Evolutionary conservation across 1,140 invertebrate genomes (phyloP).

Genomic region (Scylla paramamosain): DNA sequence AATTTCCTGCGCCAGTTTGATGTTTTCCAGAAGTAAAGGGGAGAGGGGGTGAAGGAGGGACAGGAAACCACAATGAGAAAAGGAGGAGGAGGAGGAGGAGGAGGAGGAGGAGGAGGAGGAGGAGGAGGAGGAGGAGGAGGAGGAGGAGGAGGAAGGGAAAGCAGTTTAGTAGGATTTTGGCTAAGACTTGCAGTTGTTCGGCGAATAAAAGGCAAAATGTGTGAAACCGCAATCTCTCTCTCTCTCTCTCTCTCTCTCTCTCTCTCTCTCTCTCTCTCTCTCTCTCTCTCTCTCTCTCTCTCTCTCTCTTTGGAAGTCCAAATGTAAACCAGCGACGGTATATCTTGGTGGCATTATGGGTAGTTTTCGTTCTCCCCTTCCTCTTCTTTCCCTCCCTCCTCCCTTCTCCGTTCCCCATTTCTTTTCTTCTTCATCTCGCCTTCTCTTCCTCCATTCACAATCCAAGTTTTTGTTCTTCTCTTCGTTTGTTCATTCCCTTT

Average conservation of each 20-base stretch:
- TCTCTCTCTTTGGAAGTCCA: not conserved
- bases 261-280: too few species aligned
- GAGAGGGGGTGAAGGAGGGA: not conserved
- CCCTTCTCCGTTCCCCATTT: not conserved
- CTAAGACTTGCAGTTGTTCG: not conserved
- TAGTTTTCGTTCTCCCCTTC: not conserved
- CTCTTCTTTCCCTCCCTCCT: not conserved
- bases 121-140: not conserved
- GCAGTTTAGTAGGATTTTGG: not conserved
- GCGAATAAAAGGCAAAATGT: not conserved
- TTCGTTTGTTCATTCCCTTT: not conserved
- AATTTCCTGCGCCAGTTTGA: not conserved
- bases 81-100: not conserved
- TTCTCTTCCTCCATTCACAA: not conserved
- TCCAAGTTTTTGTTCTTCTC: not conserved
- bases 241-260: not conserved
- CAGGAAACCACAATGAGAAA: not conserved
- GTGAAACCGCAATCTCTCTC: constrained; percentile 11
- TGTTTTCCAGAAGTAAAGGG: not conserved
- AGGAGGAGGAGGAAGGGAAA: not conserved
- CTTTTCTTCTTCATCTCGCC: not conserved
- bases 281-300: too few species aligned
- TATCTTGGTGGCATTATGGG: not conserved
- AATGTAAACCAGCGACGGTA: not conserved
- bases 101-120: not conserved